Percentiles rank a stretch among this genome's conserved stretches.
phyloP scores from a whole-genome alignment of 2,797 vertebrate genomes.

The Crocodylus rhombifer region DNA sequence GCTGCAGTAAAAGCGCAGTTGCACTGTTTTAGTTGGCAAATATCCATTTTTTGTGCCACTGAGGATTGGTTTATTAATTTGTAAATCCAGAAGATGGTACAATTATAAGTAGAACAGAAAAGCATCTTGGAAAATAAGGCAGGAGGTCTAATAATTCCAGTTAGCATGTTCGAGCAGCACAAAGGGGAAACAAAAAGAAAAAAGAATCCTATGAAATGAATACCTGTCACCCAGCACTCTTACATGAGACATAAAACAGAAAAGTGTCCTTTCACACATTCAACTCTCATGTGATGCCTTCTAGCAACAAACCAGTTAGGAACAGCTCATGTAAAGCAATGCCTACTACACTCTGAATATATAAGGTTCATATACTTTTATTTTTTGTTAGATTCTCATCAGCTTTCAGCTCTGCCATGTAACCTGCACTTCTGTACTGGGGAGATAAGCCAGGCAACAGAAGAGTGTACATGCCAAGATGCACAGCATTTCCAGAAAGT shows the following conservation, averaged over 20 bases:
- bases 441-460: background rate
- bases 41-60: background rate
- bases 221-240: background rate
- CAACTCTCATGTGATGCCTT: background rate
- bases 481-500: background rate
- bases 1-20: background rate
- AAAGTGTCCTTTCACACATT: background rate
- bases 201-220: background rate
- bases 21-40: background rate
- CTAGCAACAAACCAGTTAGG: background rate
- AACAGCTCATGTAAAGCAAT: rapidly evolving
- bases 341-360: rapidly evolving
- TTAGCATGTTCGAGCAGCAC: rapidly evolving
- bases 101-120: background rate
- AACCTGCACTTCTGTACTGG: background rate
- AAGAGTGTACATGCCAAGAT: rapidly evolving
- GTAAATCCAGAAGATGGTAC: rapidly evolving
- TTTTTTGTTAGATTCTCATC: background rate
- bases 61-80: background rate
- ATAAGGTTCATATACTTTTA: rapidly evolving
- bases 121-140: background rate
- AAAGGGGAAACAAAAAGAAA: background rate
- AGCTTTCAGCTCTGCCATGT: background rate
- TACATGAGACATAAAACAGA: background rate
- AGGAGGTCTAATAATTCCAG: rapidly evolving